Conservation (phyloP, 2,797 vertebrate species). For the Pristis pectinata region DNA sequence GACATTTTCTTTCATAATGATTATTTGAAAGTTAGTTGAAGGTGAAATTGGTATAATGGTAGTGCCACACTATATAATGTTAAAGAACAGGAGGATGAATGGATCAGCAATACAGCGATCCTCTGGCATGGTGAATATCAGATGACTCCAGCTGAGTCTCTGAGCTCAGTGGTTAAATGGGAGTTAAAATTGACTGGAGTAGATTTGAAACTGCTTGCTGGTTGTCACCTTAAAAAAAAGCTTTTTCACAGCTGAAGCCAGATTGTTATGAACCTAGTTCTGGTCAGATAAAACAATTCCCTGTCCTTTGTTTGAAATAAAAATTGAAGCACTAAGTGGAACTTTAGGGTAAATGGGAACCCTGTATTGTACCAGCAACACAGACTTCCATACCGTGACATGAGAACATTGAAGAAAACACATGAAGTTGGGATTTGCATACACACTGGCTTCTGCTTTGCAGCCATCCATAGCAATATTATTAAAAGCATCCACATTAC, state of each 20-base stretch:
- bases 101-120: slow-evolving; percentile 47
- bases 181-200: neutral
- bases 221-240: neutral
- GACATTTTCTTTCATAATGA: no score
- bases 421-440: neutral
- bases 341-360: neutral
- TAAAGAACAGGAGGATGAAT: slow-evolving; percentile 48
- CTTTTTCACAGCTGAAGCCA: neutral
- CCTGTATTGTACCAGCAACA: neutral
- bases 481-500: neutral
- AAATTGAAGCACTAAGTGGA: neutral
- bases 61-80: neutral
- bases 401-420: neutral
- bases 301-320: neutral
- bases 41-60: slow-evolving; percentile 46
- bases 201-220: neutral
- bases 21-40: slow-evolving; percentile 50
- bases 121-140: slow-evolving; percentile 53
- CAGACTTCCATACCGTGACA: neutral
- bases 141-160: slow-evolving; percentile 49
- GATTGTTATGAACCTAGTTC: neutral
- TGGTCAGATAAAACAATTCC: neutral
- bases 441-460: neutral
- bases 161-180: neutral
- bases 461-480: neutral